Percentiles rank a stretch among this genome's conserved stretches.
Conservation (phyloP, 2,113 vertebrate genomes). For the Lanius collurio region DNA sequence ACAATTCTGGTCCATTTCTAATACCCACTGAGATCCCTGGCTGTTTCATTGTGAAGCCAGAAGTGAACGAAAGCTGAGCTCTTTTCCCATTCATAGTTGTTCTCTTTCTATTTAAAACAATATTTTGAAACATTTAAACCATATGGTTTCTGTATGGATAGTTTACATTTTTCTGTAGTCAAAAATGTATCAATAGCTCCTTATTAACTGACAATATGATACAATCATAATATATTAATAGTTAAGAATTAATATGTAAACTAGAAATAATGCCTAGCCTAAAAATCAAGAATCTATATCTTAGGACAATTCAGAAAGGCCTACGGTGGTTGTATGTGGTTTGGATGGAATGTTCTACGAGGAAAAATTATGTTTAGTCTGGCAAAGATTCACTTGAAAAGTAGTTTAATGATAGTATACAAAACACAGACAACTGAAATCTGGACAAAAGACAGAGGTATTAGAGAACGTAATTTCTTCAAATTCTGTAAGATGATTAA, state of each 20-base stretch:
- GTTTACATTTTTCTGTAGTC: constrained; percentile 14
- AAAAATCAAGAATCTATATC: neutral
- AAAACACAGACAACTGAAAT: constrained; percentile 63
- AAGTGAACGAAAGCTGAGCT: constrained; percentile 21
- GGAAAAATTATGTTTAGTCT: constrained; percentile 61
- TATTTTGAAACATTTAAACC: constrained; percentile 36
- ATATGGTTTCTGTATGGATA: neutral
- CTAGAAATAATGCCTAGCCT: neutral
- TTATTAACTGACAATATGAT: constrained; percentile 11
- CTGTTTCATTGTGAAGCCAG: constrained; percentile 48
- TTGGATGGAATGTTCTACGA: constrained; percentile 16
- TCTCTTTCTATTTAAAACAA: constrained; percentile 8
- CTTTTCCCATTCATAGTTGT: constrained; percentile 15
- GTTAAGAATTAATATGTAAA: constrained; percentile 8
- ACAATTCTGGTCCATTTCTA: constrained; percentile 54
- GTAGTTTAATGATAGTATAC: constrained; percentile 54
- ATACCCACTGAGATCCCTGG: constrained; percentile 38
- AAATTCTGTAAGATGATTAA: constrained; percentile 68
- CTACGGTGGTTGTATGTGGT: constrained; percentile 7
- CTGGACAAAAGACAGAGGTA: constrained; percentile 64
- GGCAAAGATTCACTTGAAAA: constrained; percentile 63
- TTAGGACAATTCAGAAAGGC: constrained; percentile 21
- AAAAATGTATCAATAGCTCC: neutral
- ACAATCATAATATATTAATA: neutral
- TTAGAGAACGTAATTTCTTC: constrained; percentile 58